Evolutionary conservation across 2,113 vertebrate species (phyloP), one percentile per base, ranked within the genome.

Genomic region (Hystrix brachyura): DNA sequence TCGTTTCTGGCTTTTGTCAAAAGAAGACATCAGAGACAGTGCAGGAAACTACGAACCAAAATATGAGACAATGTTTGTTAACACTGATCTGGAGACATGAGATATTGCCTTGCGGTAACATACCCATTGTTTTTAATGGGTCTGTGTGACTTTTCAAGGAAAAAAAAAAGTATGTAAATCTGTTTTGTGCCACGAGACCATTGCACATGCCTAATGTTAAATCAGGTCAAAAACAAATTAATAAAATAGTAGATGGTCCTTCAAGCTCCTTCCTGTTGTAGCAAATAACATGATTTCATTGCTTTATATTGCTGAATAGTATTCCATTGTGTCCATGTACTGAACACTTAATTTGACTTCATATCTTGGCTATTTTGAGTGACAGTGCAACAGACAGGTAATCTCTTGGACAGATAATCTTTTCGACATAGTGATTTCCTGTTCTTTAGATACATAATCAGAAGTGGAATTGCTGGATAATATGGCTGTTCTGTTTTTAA

Each of bases 1-100:
- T 21, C 32, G 23, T 46, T 51, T 96, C 38, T 65, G n/a, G 81
- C 48, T 32, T 93, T 76, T 90, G 38, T 80, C 86, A 53, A 90
- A 67, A 93, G 43, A 60, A 4, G 4, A 90, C 27, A 78, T 13
- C 59, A 32, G 4, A 76, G 27, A 78, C 2, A 64, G 5, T 23
- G 84, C 2, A 85, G 23, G 21, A 92, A 86, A 95, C 81, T 81
- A 46, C 71, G 17, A 80, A 34, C 72, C 1, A 90, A 74, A 23
- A 82, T 67, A 25, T 62, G 23, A 62, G 32, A 87, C 10, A n/a
- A 21, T 60, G 17, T 84, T 18, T n/a, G 19, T 85, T 81, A 65
- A 71, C 19, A 38, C 5, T 83, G 13, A 46, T 9, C 34, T 90
- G 23, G 7, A 79, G 12, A 1, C 80, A 65, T 67, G 57, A 92